phyloP scores from a whole-genome alignment of 2,113 vertebrate species.

The Entosphenus tridentatus region DNA sequence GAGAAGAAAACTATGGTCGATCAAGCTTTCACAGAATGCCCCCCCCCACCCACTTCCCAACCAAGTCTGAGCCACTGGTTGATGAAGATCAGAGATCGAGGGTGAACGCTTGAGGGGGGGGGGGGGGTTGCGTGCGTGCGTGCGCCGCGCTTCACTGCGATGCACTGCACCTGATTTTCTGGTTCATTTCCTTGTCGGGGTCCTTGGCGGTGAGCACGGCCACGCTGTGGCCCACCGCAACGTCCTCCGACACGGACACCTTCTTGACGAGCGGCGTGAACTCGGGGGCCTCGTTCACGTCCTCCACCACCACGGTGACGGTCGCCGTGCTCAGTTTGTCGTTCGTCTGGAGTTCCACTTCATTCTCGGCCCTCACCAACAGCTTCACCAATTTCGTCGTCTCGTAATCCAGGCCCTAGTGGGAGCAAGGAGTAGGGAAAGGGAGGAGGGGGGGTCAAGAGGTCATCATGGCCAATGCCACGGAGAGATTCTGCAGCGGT shows the following conservation, averaged over 20 bases:
- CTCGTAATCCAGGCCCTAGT: conserved; percentile 58
- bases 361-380: conserved; percentile 28
- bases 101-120: too few species aligned
- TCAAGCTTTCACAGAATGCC: too few species aligned
- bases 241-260: neutral
- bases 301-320: conserved; percentile 25
- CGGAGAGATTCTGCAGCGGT: too few species aligned
- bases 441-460: too few species aligned
- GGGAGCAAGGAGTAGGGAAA: neutral
- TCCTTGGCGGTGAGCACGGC: neutral
- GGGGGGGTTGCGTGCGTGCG: too few species aligned
- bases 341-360: neutral
- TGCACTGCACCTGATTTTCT: neutral
- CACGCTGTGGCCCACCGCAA: neutral
- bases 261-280: neutral
- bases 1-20: too few species aligned
- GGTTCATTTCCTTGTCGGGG: neutral
- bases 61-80: too few species aligned
- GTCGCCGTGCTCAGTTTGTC: conserved; percentile 23
- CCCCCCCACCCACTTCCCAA: too few species aligned
- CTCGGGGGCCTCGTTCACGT: neutral
- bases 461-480: too few species aligned
- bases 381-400: conserved; percentile 20
- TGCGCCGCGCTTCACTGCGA: too few species aligned
- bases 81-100: too few species aligned